Conservation (phyloP, 1,140 invertebrate species). For the Zaprionus camerounensis region DNA sequence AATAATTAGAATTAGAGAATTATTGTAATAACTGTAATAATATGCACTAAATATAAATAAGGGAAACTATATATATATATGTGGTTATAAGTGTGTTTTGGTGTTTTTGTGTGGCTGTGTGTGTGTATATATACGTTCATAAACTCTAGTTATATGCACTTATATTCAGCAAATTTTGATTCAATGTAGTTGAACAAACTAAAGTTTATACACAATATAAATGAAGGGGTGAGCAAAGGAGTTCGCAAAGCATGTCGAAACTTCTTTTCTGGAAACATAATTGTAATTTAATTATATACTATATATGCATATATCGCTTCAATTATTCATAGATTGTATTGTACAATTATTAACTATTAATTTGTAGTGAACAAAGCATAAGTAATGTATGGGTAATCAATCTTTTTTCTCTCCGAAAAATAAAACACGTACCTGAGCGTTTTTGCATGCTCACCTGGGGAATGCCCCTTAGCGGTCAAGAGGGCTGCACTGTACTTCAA, state of each 20-base stretch:
- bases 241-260: slow-evolving; percentile 64
- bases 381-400: slow-evolving; percentile 85
- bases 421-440: slow-evolving; percentile 84
- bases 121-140: slow-evolving; percentile 26
- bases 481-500: background rate
- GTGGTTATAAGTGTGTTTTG: background rate
- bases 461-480: background rate
- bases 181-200: slow-evolving; percentile 68
- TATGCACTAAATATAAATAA: slow-evolving; percentile 62
- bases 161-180: slow-evolving; percentile 83
- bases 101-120: background rate
- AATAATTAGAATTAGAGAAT: slow-evolving; percentile 54
- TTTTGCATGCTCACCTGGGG: slow-evolving; percentile 58
- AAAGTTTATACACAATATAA: slow-evolving; percentile 62
- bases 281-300: slow-evolving; percentile 45
- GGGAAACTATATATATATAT: slow-evolving; percentile 25
- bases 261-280: slow-evolving; percentile 14
- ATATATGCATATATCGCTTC: slow-evolving; percentile 49
- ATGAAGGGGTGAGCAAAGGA: slow-evolving; percentile 50
- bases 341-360: slow-evolving; percentile 77
- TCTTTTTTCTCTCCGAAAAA: slow-evolving; percentile 87
- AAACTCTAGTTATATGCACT: slow-evolving; percentile 73
- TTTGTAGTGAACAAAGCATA: slow-evolving; percentile 81
- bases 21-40: slow-evolving; percentile 50
- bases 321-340: slow-evolving; percentile 40